A percentile compares a stretch with the other conserved stretches of the same genome.
Conservation (phyloP, 2,797 vertebrate species). For the Urophycis tenuis region DNA sequence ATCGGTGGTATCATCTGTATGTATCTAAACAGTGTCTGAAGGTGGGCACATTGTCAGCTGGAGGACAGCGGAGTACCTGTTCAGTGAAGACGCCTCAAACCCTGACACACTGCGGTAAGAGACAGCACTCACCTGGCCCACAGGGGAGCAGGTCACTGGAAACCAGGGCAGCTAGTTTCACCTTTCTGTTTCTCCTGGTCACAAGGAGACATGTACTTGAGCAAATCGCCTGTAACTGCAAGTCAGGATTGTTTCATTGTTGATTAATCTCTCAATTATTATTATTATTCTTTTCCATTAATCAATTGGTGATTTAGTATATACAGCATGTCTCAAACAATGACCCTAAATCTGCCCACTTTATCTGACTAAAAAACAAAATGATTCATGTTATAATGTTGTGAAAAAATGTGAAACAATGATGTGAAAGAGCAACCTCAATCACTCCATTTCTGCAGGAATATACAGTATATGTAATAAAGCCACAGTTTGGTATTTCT, state of each 20-base stretch:
- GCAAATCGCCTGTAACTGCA: neutral
- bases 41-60: slow-evolving; percentile 63
- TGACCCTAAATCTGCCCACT: no score
- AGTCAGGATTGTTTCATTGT: neutral
- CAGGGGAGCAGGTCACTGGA: neutral
- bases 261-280: neutral
- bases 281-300: neutral
- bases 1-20: neutral
- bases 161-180: neutral
- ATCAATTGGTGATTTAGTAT: no score
- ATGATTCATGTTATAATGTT: no score
- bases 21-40: slow-evolving; percentile 63
- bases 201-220: neutral
- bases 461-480: no score
- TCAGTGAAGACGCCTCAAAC: slow-evolving; percentile 81
- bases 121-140: slow-evolving; percentile 40
- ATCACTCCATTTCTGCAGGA: no score
- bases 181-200: neutral
- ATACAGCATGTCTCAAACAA: no score
- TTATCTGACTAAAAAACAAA: no score
- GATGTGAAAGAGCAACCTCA: no score
- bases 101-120: slow-evolving; percentile 80
- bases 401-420: no score
- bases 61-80: slow-evolving; percentile 77
- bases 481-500: neutral